Base-by-base conservation (phyloP, 2,797 vertebrate species). In the Chelon auratus region DNA sequence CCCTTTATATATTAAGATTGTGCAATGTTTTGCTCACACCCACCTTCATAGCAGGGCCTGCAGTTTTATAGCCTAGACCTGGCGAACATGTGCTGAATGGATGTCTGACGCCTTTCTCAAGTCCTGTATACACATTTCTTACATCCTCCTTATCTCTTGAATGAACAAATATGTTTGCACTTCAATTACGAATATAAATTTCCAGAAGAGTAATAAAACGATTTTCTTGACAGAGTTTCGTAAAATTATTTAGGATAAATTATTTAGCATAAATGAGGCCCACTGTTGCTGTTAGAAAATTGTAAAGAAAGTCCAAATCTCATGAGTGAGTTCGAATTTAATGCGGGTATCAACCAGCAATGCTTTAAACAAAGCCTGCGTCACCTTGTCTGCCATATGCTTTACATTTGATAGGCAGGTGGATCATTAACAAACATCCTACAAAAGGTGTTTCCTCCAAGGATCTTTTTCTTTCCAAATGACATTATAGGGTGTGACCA, bases 1-100 rank as follows among this genome's bases (percentile, higher is more conserved):
- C 57, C 76, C 43, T 87, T 93, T 95, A 94, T 94, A 95, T 94
- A 94, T 89, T 58, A 24, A 74, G 57, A 65, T 18, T 58, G 68
- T 40, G 56, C n/a, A 22, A 24, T 15, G 60, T 70, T 78, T 68
- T 59, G 47, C n/a, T 62, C 69, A 77, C 87, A 72, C 78, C 80
- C 75, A 69, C 39, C 72, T 33, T 50, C 18, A 20, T 30, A 59
- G 18, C 54, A 12, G 24, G 36, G 78, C 12, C 4, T 77, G 2
- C 72, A 40, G 3, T 59, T 88, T 82, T 84, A 87, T 81, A 81
- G 70, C 72, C 26, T 39, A 53, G 74, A 76, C 70, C 36, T n/a
- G 11, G 64, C 26, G 84, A 89, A 88, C 45, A 89, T 85, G 43
- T 79, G 73, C 68, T 75, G 47, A 74, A 77, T 58, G 20, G 26